Percentiles rank a stretch among this genome's conserved stretches.
Conservation (phyloP, 2,113 vertebrate species). For the Gila orcuttii region DNA sequence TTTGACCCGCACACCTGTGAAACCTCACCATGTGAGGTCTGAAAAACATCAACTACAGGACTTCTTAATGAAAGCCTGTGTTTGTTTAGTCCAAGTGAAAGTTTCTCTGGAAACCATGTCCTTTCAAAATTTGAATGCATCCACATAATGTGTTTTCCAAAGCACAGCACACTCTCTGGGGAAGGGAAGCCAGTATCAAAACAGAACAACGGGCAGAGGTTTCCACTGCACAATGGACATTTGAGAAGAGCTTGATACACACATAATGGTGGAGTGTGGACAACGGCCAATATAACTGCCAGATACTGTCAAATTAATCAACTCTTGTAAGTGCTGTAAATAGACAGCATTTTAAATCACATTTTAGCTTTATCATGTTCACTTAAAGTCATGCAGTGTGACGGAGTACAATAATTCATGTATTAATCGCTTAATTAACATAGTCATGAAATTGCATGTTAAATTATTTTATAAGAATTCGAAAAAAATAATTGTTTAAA, state of each 20-base stretch:
- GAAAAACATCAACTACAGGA: not conserved
- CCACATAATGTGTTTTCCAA: slow-evolving; percentile 36
- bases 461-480: not conserved
- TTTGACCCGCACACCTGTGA: not conserved
- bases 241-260: not conserved
- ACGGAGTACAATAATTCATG: not conserved
- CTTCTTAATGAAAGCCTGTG: no score
- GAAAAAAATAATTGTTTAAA: not conserved
- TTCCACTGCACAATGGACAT: not conserved
- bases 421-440: not conserved
- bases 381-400: not conserved
- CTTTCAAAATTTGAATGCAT: slow-evolving; percentile 2
- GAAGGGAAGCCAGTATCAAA: slow-evolving; percentile 45
- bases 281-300: not conserved
- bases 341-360: no score
- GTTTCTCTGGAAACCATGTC: not conserved
- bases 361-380: not conserved
- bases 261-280: not conserved
- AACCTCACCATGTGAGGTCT: slow-evolving; percentile 3
- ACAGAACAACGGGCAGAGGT: slow-evolving; percentile 11
- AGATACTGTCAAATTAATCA: not conserved
- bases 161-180: not conserved
- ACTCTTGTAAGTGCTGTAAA: no score
- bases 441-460: not conserved
- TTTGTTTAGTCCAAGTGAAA: slow-evolving; percentile 9